These are phyloP conservation scores for Cichladusa arquata DNA, from an alignment of 2,113 vertebrate genomes.

Conservation along the genomic window DNA sequence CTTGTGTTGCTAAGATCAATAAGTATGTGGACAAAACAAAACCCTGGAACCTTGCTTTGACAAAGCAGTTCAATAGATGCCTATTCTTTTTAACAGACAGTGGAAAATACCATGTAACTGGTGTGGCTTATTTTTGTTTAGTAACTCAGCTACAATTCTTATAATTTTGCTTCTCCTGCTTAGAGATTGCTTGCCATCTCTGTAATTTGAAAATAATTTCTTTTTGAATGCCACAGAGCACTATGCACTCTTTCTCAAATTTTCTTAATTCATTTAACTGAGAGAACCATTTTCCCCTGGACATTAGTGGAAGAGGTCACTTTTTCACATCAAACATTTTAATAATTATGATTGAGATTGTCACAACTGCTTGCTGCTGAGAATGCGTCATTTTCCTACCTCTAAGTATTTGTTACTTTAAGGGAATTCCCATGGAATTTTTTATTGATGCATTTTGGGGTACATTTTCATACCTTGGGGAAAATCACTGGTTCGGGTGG, in stretches of 20 bases:
- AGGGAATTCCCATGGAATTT: neutral
- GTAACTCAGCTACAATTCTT: neutral
- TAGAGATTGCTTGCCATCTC: neutral
- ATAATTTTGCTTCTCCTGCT: neutral
- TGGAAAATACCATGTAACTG: neutral
- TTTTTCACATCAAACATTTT: neutral
- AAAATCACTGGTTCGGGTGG: neutral
- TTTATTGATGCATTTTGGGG: neutral
- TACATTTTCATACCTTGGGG: neutral
- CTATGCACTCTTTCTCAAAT: neutral
- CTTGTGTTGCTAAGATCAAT: neutral
- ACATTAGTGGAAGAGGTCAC: slow-evolving; percentile 1
- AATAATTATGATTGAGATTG: neutral
- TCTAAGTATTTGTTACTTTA: neutral
- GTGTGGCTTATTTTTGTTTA: neutral
- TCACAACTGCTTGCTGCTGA: neutral
- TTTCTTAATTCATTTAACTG: neutral
- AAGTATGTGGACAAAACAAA: neutral
- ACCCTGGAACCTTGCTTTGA: neutral
- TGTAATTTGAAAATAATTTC: neutral
- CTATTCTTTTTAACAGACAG: neutral
- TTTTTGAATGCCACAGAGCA: neutral
- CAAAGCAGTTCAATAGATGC: neutral
- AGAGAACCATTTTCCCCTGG: neutral
- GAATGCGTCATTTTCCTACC: neutral